Base-by-base conservation (phyloP, 2,113 vertebrate species). In the Dromas ardeola region DNA sequence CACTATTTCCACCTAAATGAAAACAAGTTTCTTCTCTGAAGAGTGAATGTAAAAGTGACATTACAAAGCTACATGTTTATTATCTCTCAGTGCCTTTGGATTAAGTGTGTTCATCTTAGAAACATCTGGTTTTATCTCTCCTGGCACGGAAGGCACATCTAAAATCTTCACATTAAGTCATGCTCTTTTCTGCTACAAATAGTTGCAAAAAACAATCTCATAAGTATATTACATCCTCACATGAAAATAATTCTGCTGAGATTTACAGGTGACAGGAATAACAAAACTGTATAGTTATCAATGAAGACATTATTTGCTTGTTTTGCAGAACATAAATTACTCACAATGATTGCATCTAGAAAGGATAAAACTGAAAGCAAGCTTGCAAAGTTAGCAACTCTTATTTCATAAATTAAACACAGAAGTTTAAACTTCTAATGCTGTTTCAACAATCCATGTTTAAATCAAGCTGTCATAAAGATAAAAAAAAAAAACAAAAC, bases 101-200 rank as follows among this genome's bases (percentile, higher is more conserved):
- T 76, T 81, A 88, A 82, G 53, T 15, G 30, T 38, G 7, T n/a
- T 79, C 52, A 76, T 4, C 34, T 88, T 59, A 56, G 90, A 92
- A 59, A 23, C 42, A 76, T 21, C 11, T 65, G 43, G 1, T 85
- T 78, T 59, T 40, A 88, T 65, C 42, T 69, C 0, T 0, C 6
- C 34, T 45, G 22, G 61, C 52, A 79, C 53, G 47, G 62, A 91
- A 90, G 29, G 29, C 56, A 92, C 84, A 91, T 29, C 53, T 77
- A 69, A 86, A 88, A 80, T 61, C 71, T 80, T 95, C 45, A 58
- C 19, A 61, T 63, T 86, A 81, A 93, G 50, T 36, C 30, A 66
- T 52, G 30, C 13, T 88, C 40, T 83, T 66, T 86, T 83, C 81
- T 78, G 45, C 67, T 83, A 66, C 43, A 77, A 88, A 55, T 7